Conservation (phyloP, 2,888 invertebrate species). For the Zaprionus bogoriensis region DNA sequence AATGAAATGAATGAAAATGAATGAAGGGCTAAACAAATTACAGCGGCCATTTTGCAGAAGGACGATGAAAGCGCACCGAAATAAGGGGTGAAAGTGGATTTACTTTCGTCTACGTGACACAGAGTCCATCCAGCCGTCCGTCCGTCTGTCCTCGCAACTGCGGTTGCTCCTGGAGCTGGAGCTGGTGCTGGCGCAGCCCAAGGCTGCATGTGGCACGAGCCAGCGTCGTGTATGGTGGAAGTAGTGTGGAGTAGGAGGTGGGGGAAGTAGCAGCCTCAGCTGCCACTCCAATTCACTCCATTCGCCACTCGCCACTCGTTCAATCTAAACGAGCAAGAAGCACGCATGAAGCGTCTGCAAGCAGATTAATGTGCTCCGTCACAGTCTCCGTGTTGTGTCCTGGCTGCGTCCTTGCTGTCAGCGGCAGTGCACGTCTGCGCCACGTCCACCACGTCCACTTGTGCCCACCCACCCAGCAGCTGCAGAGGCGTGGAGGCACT, state of each 20-base stretch:
- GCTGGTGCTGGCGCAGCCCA: constrained; percentile 38
- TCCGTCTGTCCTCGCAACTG: constrained; percentile 9
- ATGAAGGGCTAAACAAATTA: constrained; percentile 66
- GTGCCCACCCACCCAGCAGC: neutral
- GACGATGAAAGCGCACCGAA: constrained; percentile 22
- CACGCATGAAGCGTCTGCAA: constrained; percentile 76
- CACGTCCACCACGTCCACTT: constrained; percentile 19
- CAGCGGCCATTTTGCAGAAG: constrained; percentile 68
- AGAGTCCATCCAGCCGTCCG: constrained; percentile 16
- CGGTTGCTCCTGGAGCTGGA: constrained; percentile 30
- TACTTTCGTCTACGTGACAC: constrained; percentile 73
- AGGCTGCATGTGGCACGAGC: no score
- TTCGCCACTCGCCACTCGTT: neutral
- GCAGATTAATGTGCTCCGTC: constrained; percentile 69
- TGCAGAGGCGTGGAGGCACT: constrained; percentile 29
- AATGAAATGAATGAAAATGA: constrained; percentile 60
- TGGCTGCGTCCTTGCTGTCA: constrained; percentile 64
- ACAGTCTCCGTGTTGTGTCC: constrained; percentile 28
- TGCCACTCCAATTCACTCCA: constrained; percentile 20
- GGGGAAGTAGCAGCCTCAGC: constrained; percentile 34
- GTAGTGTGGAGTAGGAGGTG: constrained; percentile 3
- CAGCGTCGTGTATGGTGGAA: no score
- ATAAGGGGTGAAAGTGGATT: constrained; percentile 77
- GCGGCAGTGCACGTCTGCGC: constrained; percentile 42
- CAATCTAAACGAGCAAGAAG: constrained; percentile 46